A percentile compares a stretch with the other conserved stretches of the same genome.
phyloP scores from a whole-genome alignment of 1,140 invertebrate genomes.

The Stegodyphus dumicola region DNA sequence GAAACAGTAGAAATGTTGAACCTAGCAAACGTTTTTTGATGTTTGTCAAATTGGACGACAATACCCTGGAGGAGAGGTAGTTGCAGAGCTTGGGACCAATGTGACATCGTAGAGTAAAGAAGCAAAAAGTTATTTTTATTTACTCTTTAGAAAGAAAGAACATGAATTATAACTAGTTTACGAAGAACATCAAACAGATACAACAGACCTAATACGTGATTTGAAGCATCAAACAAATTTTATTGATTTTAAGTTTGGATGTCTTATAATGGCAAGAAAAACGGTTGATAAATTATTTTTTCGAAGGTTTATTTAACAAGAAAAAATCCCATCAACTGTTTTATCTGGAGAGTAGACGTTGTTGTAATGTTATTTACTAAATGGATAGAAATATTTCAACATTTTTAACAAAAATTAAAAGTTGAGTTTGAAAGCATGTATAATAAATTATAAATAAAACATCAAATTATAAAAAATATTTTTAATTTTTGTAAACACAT shows the following conservation, averaged over 20 bases:
- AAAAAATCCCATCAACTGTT: too few species aligned
- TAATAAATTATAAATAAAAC: too few species aligned
- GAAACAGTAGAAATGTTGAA: background rate
- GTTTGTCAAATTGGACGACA: conserved; percentile 24
- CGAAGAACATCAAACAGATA: conserved; percentile 25
- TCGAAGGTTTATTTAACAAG: too few species aligned
- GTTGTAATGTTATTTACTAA: too few species aligned
- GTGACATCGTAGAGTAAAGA: conserved; percentile 28
- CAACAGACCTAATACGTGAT: conserved; percentile 20
- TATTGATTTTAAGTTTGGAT: conserved; percentile 37
- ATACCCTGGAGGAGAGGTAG: background rate
- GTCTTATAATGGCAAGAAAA: background rate
- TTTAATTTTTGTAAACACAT: too few species aligned
- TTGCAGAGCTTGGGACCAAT: background rate
- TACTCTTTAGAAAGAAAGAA: conserved; percentile 35
- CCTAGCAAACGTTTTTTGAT: conserved; percentile 16
- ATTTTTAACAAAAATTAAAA: too few species aligned
- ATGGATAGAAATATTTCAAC: too few species aligned
- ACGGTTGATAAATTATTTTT: too few species aligned
- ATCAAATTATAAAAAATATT: too few species aligned
- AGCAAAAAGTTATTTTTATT: conserved; percentile 3
- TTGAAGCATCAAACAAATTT: conserved; percentile 31
- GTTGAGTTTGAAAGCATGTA: too few species aligned
- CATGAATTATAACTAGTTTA: conserved; percentile 38
- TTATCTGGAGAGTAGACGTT: too few species aligned